These are phyloP conservation scores for Chironomus riparius DNA, from an alignment of 2,888 invertebrate genomes.

Conservation along the genomic window DNA sequence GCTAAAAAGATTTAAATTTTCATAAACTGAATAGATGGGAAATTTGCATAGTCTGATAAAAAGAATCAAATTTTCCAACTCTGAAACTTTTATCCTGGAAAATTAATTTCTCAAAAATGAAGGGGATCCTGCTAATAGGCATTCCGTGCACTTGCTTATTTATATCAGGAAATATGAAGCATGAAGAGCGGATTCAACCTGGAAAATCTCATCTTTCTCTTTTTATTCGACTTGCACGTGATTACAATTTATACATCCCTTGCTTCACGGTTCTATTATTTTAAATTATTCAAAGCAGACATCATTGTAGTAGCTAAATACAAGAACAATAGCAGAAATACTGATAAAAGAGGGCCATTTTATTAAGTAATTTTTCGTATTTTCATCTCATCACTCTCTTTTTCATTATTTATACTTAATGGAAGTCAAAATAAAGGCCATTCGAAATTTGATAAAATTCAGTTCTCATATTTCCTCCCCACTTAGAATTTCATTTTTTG, in stretches of 20 bases:
- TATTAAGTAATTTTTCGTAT: conserved; percentile 19
- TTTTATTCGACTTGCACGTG: conserved; percentile 15
- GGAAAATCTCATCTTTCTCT: not conserved
- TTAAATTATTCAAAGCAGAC: not conserved
- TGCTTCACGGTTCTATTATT: not conserved
- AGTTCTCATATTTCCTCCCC: not conserved
- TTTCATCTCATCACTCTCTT: not conserved
- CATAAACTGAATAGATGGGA: too few species aligned
- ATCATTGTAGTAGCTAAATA: not conserved
- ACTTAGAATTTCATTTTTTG: not conserved
- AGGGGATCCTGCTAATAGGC: too few species aligned
- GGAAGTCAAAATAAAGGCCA: not conserved
- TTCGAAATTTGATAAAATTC: not conserved
- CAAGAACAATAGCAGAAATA: not conserved
- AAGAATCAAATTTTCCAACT: too few species aligned
- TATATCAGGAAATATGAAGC: too few species aligned
- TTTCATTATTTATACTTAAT: not conserved
- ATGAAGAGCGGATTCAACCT: not conserved
- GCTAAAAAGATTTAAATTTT: too few species aligned
- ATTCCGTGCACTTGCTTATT: too few species aligned
- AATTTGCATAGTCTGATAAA: too few species aligned
- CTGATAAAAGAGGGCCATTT: conserved; percentile 16
- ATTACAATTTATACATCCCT: conserved; percentile 23
- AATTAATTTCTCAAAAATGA: too few species aligned
- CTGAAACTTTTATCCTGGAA: too few species aligned